Evolutionary conservation across 2,797 vertebrate species (phyloP).

Genomic region (Bradypus variegatus): DNA sequence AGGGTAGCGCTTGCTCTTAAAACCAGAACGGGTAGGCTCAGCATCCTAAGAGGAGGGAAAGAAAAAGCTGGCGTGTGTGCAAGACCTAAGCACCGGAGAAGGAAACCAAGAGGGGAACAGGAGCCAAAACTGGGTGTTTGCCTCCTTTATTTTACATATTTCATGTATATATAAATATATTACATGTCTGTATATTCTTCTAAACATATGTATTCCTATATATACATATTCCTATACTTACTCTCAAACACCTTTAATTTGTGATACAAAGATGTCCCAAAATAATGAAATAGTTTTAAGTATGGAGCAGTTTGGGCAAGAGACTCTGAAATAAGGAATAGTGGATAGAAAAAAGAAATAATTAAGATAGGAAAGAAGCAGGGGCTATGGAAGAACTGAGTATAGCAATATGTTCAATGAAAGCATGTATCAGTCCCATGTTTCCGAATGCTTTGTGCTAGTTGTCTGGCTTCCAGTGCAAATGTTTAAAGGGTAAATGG

Average conservation of each 20-base stretch:
- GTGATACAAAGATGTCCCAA: background rate
- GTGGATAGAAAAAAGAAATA: background rate
- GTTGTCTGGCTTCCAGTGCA: background rate
- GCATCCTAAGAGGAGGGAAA: background rate
- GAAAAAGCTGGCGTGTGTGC: background rate
- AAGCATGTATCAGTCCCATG: background rate
- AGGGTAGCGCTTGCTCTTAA: conserved; percentile 5
- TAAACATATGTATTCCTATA: background rate
- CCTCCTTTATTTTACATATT: background rate
- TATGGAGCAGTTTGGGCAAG: background rate
- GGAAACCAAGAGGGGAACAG: background rate
- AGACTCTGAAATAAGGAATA: conserved; percentile 21
- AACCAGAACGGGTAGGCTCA: background rate
- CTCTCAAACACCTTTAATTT: conserved; percentile 10
- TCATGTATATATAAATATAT: no score
- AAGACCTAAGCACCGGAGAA: background rate
- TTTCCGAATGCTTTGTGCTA: background rate
- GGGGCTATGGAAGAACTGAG: background rate
- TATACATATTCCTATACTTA: background rate
- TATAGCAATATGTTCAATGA: conserved; percentile 24
- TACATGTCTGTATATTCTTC: no score
- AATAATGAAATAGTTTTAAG: background rate
- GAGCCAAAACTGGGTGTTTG: background rate
- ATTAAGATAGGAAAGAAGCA: background rate
- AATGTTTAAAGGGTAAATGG: conserved; percentile 8